Evolutionary conservation across 2,797 vertebrate genomes (phyloP).

Genomic region (Thamnophis elegans): DNA sequence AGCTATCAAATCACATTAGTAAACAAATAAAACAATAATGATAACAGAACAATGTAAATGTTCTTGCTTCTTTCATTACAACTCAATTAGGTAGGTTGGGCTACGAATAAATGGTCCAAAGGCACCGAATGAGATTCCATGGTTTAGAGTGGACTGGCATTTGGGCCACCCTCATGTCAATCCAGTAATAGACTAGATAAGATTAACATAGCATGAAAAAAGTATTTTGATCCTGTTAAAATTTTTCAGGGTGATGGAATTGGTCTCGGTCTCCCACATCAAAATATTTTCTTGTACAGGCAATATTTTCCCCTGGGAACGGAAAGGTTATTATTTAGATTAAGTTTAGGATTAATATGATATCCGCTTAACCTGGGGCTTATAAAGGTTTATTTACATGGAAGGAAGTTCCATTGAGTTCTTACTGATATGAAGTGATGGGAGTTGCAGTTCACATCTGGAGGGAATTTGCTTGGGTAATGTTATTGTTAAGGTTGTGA

Average conservation of each 20-base stretch:
- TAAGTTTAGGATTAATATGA: neutral
- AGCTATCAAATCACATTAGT: too few species aligned
- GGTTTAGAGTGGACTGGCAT: neutral
- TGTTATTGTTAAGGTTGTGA: neutral
- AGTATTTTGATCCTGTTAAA: neutral
- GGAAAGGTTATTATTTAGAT: neutral
- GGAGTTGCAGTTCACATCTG: neutral
- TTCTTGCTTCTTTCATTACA: neutral
- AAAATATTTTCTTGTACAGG: neutral
- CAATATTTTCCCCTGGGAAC: neutral
- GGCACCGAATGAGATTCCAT: neutral
- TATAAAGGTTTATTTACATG: neutral
- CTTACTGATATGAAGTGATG: neutral
- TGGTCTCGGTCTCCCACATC: neutral
- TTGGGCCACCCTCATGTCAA: neutral
- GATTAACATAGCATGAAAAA: neutral
- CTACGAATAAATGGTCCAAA: neutral
- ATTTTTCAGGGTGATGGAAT: neutral
- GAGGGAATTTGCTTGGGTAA: neutral
- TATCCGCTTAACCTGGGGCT: neutral
- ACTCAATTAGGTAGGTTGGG: neutral
- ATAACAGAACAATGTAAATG: neutral
- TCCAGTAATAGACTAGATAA: neutral
- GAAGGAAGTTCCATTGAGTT: neutral
- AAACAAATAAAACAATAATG: too few species aligned